Conservation (phyloP, 2,113 vertebrate genomes). For the Rhinoderma darwinii region DNA sequence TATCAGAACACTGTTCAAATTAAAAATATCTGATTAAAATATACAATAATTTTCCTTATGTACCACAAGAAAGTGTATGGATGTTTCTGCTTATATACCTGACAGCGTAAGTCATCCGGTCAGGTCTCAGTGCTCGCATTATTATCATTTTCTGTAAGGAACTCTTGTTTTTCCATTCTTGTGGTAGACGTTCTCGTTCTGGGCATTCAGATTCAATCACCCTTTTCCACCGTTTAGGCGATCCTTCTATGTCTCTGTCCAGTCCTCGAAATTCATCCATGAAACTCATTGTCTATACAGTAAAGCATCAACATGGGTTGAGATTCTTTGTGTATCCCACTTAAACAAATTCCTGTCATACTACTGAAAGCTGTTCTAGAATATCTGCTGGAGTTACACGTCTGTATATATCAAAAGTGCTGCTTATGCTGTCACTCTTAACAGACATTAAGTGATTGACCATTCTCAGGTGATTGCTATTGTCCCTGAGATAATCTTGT, state of each 20-base stretch:
- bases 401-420: too few species aligned
- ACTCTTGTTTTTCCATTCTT: constrained; percentile 77
- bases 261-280: constrained; percentile 76
- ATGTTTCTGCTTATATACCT: constrained; percentile 63
- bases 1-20: too few species aligned
- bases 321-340: neutral
- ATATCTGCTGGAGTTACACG: too few species aligned
- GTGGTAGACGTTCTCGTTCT: constrained; percentile 77
- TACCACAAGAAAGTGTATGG: neutral
- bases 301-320: neutral
- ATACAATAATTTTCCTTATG: neutral
- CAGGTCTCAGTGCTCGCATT: constrained; percentile 72
- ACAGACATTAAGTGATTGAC: neutral
- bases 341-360: too few species aligned
- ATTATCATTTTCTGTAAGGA: constrained; percentile 77
- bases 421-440: too few species aligned
- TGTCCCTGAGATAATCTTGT: neutral
- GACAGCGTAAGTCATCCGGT: constrained; percentile 74
- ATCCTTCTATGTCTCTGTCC: constrained; percentile 78
- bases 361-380: too few species aligned
- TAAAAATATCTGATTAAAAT: neutral
- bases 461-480: neutral
- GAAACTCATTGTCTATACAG: constrained; percentile 72
- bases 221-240: constrained; percentile 76
- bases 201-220: constrained; percentile 75